Evolutionary conservation across 2,888 invertebrate genomes (phyloP).

Genomic region (Drosophila niveifrons): DNA sequence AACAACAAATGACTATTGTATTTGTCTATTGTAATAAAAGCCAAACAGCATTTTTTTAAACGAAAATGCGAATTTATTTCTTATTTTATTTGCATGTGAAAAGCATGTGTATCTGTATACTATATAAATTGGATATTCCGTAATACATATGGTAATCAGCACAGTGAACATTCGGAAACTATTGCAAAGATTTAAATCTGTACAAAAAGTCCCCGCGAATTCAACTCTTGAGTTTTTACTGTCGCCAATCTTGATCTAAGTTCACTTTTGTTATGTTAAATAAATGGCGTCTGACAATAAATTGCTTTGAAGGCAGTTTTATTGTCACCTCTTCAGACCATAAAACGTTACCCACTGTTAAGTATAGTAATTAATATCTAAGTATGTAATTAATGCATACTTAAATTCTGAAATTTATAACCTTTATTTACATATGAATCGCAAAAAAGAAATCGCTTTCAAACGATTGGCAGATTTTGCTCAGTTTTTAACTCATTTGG

Average conservation of each 20-base stretch:
- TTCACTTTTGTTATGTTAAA: slow-evolving; percentile 36
- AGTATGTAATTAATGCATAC: slow-evolving; percentile 13
- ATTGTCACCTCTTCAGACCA: slow-evolving; percentile 17
- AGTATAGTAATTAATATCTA: slow-evolving; percentile 7
- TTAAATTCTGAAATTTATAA: slow-evolving; percentile 16
- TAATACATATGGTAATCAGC: slow-evolving; percentile 10
- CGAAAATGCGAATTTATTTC: slow-evolving; percentile 35
- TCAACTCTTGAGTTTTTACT: slow-evolving; percentile 1
- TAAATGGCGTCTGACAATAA: slow-evolving; percentile 12
- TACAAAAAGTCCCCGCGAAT: neutral
- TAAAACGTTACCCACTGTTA: slow-evolving; percentile 8
- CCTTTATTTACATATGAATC: slow-evolving; percentile 6
- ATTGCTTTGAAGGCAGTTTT: slow-evolving; percentile 25
- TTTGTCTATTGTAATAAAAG: slow-evolving; percentile 24
- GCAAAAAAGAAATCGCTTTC: neutral
- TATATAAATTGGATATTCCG: slow-evolving; percentile 5
- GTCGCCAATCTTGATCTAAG: slow-evolving; percentile 4
- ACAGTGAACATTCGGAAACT: slow-evolving; percentile 4
- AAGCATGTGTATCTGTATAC: slow-evolving; percentile 8
- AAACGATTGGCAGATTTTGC: neutral
- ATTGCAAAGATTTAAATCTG: neutral
- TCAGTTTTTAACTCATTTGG: neutral
- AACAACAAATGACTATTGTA: slow-evolving; percentile 16
- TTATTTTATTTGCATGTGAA: slow-evolving; percentile 39
- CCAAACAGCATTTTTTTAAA: slow-evolving; percentile 14